Evolutionary conservation across 1,140 invertebrate genomes (phyloP).

Genomic region (Carposina sasakii): DNA sequence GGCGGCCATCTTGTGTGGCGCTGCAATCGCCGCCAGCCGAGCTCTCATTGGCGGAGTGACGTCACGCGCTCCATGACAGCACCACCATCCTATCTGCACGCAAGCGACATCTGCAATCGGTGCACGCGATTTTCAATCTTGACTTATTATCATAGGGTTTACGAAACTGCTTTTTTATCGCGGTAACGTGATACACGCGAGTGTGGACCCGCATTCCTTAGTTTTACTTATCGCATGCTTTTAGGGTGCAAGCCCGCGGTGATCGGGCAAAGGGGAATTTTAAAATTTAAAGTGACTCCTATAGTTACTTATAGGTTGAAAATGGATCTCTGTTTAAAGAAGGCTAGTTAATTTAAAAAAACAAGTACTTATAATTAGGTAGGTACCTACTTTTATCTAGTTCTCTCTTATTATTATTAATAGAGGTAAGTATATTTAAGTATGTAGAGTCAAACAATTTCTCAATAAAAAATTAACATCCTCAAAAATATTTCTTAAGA

Average conservation of each 20-base stretch:
- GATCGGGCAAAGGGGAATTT: slow-evolving; percentile 52
- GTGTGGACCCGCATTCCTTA: slow-evolving; percentile 62
- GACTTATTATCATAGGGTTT: slow-evolving; percentile 17
- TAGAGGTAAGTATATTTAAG: too few relatives aligned
- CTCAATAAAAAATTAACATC: too few relatives aligned
- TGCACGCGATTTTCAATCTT: slow-evolving; percentile 8
- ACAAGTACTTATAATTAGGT: too few relatives aligned
- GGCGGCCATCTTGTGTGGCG: slow-evolving; percentile 69
- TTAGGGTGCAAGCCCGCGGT: slow-evolving; percentile 66
- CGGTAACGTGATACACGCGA: slow-evolving; percentile 36
- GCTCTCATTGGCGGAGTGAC: slow-evolving; percentile 67
- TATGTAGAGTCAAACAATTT: too few relatives aligned
- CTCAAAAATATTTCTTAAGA: too few relatives aligned
- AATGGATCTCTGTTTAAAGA: too few relatives aligned
- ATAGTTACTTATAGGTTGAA: too few relatives aligned
- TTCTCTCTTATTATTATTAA: too few relatives aligned
- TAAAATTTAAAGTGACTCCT: slow-evolving; percentile 44
- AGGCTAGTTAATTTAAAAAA: too few relatives aligned
- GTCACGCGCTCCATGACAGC: slow-evolving; percentile 62
- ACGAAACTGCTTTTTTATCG: slow-evolving; percentile 17
- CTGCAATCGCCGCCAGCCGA: slow-evolving; percentile 44
- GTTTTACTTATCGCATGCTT: slow-evolving; percentile 60
- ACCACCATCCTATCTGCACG: slow-evolving; percentile 52
- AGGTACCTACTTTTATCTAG: too few relatives aligned
- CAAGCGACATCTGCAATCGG: slow-evolving; percentile 13